Evolutionary conservation across 1,140 invertebrate species (phyloP), one percentile per base, ranked within the genome.

Genomic region (Helicoverpa armigera): DNA sequence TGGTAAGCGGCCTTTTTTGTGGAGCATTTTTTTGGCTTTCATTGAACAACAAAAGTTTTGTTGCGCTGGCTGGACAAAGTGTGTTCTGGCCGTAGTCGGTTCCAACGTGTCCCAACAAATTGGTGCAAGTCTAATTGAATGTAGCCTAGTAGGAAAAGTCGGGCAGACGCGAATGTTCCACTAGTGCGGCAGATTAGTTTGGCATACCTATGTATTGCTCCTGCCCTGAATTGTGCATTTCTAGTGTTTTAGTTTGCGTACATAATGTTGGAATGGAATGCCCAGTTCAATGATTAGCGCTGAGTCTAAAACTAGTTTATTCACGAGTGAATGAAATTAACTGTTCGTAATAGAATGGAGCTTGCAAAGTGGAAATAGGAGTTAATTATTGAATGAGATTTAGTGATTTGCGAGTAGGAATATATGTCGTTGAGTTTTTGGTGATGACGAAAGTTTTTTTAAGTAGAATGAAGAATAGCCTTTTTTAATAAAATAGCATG

Each of bases 101-200:
- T 76, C 56, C 58, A 63, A 76, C 73, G 73, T 76, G 56, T 76
- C 73, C 73, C 43, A 63, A 51, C 56, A 78, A 82, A 79, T 67
- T 79, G 75, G 81, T 35, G 81, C 69, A 73, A 79, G 29, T 63
- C 58, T 82, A 82, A 79, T 67, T 79, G 81, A 82, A 82, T 82
- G 31, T 48, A 80, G 67, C 43, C 43, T 50, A 50, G 65, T 69
- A 72, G 69, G 69, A 72, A 72, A 53, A 72, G 69, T 72, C 69
- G 69, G 69, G 18, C 63, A 61, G 54, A 63, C 53, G 54, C 61
- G 60, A 76, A 76, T 65, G 31, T 69, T 76, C 51, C 63, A 69
- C 53, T 70, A 53, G 18, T 70, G 50, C 69, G 31, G 67, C 53
- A 54, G 70, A 69, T 76, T 70, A 31, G 61, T 80, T 76, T 81